Percentiles rank a stretch among this genome's conserved stretches.
Evolutionary conservation across 2,888 invertebrate genomes (phyloP).

Genomic region (Mythimna pallens): DNA sequence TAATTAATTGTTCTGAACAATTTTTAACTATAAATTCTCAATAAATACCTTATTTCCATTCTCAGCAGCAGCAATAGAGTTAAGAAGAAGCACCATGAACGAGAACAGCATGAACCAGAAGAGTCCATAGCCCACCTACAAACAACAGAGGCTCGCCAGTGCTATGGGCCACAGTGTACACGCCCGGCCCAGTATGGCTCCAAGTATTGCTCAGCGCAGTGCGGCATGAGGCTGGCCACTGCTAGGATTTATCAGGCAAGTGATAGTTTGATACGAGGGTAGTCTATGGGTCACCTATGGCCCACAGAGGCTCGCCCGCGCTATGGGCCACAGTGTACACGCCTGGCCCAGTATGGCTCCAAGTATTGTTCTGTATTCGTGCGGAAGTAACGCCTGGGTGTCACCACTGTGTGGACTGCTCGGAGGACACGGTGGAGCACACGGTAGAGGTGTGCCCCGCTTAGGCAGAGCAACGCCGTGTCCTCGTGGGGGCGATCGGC

Average conservation of each 20-base stretch:
- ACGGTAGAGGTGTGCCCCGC: no score
- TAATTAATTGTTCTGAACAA: not conserved
- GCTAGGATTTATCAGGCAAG: conserved; percentile 95
- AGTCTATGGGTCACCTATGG: conserved; percentile 88
- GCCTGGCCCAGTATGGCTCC: conserved; percentile 94
- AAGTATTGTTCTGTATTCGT: conserved; percentile 94
- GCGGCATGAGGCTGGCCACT: conserved; percentile 97
- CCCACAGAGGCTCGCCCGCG: conserved; percentile 94
- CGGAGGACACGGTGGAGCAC: no score
- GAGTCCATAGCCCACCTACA: conserved; percentile 88
- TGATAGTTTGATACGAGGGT: not conserved
- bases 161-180: conserved; percentile 97
- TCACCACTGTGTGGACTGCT: no score
- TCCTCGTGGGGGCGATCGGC: no score
- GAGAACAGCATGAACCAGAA: conserved; percentile 83
- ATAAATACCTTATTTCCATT: not conserved
- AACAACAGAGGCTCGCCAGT: conserved; percentile 94
- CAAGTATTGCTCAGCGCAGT: conserved; percentile 98
- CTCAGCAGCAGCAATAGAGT: conserved; percentile 77
- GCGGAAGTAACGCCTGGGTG: no score
- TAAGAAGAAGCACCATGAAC: conserved; percentile 87
- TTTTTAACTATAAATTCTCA: not conserved
- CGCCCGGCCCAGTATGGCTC: conserved; percentile 94
- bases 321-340: conserved; percentile 96
- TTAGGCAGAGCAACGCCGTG: no score